These are phyloP conservation scores for Drosophila barbarae DNA, from an alignment of 2,888 invertebrate species.

Conservation along the genomic window DNA sequence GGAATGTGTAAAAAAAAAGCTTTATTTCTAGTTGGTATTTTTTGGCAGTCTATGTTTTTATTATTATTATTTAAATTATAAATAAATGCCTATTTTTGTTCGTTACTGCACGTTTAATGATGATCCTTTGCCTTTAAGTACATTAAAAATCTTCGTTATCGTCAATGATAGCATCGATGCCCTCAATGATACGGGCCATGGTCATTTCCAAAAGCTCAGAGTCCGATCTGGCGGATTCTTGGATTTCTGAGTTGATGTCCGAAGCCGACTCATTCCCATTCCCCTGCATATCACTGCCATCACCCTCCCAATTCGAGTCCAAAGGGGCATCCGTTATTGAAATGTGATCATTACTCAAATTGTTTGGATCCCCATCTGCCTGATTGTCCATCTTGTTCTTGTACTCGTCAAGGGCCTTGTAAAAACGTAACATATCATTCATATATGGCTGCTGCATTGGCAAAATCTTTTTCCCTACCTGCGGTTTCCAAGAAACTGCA, in stretches of 20 bases:
- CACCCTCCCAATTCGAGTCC: neutral
- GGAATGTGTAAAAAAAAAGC: neutral
- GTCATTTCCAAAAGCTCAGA: neutral
- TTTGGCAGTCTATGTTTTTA: neutral
- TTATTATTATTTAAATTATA: neutral
- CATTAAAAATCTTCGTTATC: neutral
- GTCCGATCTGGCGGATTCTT: neutral
- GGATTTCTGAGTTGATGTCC: neutral
- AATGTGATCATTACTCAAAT: neutral
- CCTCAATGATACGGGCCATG: neutral
- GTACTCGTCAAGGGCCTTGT: neutral
- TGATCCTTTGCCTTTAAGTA: neutral
- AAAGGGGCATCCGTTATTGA: neutral
- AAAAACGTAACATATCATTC: constrained; percentile 1
- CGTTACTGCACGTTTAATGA: neutral
- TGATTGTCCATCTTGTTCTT: neutral
- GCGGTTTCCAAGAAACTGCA: too few relatives aligned
- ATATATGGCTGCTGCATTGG: neutral
- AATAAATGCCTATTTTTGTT: neutral
- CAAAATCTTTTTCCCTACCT: neutral
- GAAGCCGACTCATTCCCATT: neutral
- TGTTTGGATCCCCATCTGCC: neutral
- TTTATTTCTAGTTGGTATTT: neutral
- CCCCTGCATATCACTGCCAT: neutral
- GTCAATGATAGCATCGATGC: neutral